Evolutionary conservation across 2,888 invertebrate genomes (phyloP), one percentile per base, ranked within the genome.

Genomic region (Acanthococcus lagerstroemiae): DNA sequence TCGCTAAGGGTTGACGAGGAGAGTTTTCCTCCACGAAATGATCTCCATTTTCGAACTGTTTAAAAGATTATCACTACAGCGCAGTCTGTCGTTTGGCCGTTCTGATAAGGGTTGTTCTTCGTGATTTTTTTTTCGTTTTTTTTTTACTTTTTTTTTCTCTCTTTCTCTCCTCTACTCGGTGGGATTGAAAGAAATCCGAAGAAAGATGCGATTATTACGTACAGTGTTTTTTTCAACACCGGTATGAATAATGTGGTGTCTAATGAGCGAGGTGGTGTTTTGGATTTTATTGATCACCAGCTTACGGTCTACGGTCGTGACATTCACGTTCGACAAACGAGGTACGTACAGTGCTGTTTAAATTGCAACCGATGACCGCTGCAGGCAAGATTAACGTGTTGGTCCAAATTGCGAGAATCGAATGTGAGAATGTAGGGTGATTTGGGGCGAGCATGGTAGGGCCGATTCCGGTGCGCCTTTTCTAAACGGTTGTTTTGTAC

Each of bases 161-260:
- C n/a, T n/a, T n/a, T n/a, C n/a, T n/a, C n/a, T n/a, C 37, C 1
- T 37, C 37, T 37, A n/a, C 12, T 37, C 37, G 37, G 37, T 37
- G 37, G 12, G 37, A 37, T 9, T 15, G 37, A 37, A 37, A 37
- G n/a, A n/a, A 37, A 37, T 37, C 12, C 37, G 37, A 46, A 25
- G 37, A 25, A 45, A 45, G 26, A 58, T 58, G 48, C 24, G 19
- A 58, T 58, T 58, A 46, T 58, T 37, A 24, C 44, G 58, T 46
- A 46, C 22, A 46, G 58, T 58, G 58, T 46, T 25, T 46, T 45
- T 46, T 58, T 58, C 46, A 45, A 45, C 58, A 58, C 46, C 58
- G 58, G 44, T 58, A 58, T 58, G 58, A 58, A 58, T 58, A 58
- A 58, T 58, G 58, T 58, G 58, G 58, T 19, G 44, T 46, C 58